phyloP scores from a whole-genome alignment of 2,888 invertebrate species.

The Neoitamus cyanurus region DNA sequence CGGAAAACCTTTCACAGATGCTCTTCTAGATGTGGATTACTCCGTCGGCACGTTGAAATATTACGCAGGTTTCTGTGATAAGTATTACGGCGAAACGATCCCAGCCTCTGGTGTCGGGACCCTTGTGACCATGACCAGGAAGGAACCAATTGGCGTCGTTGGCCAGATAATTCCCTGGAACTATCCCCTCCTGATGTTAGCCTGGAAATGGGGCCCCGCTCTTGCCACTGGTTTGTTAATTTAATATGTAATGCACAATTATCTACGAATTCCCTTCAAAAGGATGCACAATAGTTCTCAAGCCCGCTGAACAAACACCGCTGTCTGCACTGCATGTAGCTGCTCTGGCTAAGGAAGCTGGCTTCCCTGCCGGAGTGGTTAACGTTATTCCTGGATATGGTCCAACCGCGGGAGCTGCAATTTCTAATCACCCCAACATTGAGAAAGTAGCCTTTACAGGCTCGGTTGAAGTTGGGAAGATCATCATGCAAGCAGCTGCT shows the following conservation, averaged over 20 bases:
- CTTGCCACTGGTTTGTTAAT: constrained; percentile 67
- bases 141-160: constrained; percentile 82
- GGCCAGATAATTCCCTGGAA: constrained; percentile 88
- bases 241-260: not conserved
- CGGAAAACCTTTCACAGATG: constrained; percentile 77
- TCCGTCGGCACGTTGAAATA: constrained; percentile 71
- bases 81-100: constrained; percentile 86
- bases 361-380: constrained; percentile 83
- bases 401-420: constrained; percentile 78
- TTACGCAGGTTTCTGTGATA: constrained; percentile 89
- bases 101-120: constrained; percentile 75
- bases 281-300: constrained; percentile 81
- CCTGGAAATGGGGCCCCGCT: constrained; percentile 83
- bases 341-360: constrained; percentile 79
- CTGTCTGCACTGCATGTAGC: constrained; percentile 81
- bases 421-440: constrained; percentile 76
- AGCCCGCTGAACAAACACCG: constrained; percentile 89
- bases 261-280: not conserved
- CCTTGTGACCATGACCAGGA: constrained; percentile 73
- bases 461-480: constrained; percentile 71
- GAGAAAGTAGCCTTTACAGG: constrained; percentile 86
- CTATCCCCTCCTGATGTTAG: constrained; percentile 81
- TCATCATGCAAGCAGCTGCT: constrained; percentile 73
- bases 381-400: constrained; percentile 82
- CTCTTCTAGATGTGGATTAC: constrained; percentile 69